Evolutionary conservation across 2,888 invertebrate species (phyloP).

Genomic region (Rhamnusium bicolor): DNA sequence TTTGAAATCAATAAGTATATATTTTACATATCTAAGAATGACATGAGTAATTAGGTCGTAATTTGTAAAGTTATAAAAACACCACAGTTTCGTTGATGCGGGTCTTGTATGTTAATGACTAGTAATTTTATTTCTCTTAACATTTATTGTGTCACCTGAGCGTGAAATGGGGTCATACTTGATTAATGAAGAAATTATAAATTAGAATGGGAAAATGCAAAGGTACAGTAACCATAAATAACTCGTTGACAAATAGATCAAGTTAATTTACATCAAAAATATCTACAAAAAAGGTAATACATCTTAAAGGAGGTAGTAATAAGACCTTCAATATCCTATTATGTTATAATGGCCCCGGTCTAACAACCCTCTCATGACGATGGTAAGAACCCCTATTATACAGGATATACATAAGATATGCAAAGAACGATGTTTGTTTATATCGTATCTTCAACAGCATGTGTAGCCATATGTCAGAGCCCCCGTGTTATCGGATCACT

Average conservation of each 20-base stretch:
- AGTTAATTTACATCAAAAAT: conserved; percentile 55
- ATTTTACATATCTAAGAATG: too few species aligned
- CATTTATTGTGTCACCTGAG: neutral
- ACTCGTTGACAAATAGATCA: conserved; percentile 46
- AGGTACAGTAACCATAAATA: conserved; percentile 47
- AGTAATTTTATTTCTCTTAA: too few species aligned
- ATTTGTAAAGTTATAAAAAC: too few species aligned
- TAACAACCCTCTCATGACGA: conserved; percentile 63
- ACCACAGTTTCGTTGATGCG: too few species aligned
- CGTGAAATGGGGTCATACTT: conserved; percentile 9
- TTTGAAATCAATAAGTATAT: too few species aligned
- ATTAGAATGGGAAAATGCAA: conserved; percentile 36
- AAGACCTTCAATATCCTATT: conserved; percentile 67
- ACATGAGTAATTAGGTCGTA: too few species aligned
- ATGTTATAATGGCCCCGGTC: conserved; percentile 66
- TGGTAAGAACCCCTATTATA: conserved; percentile 62
- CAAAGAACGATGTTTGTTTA: conserved; percentile 71
- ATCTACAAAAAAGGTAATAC: conserved; percentile 46
- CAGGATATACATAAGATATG: conserved; percentile 68
- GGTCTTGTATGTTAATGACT: too few species aligned
- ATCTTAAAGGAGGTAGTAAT: conserved; percentile 57
- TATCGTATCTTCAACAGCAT: conserved; percentile 68
- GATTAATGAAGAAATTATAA: conserved; percentile 44
- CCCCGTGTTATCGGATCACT: conserved; percentile 69
- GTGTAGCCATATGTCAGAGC: conserved; percentile 70